Evolutionary conservation across 2,113 vertebrate species (phyloP).

Genomic region (Piaya cayana): DNA sequence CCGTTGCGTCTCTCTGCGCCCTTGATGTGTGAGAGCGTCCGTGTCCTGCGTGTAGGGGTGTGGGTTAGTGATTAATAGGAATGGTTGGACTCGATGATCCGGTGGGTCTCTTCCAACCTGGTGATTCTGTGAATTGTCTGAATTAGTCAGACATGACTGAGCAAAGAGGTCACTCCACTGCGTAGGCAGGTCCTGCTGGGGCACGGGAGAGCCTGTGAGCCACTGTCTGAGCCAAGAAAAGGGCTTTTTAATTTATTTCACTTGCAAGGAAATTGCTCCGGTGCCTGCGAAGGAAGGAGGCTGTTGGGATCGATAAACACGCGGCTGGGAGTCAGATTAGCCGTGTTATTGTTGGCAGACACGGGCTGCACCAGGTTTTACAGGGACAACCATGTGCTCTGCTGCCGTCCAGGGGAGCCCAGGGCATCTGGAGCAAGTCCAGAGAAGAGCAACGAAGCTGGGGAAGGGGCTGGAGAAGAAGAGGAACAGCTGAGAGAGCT

Average conservation of each 20-base stretch:
- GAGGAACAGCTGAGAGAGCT: too few relatives aligned
- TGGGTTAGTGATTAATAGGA: too few relatives aligned
- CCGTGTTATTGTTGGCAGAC: not conserved
- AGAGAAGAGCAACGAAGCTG: too few relatives aligned
- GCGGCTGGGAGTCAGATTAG: not conserved
- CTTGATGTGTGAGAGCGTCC: not conserved
- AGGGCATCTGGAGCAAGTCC: too few relatives aligned
- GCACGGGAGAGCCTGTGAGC: not conserved
- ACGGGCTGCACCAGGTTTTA: not conserved
- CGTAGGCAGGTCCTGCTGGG: not conserved
- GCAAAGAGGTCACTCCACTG: accelerated
- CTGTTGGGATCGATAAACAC: not conserved
- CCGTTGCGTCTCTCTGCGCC: not conserved
- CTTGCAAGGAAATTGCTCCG: not conserved
- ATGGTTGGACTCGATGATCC: too few relatives aligned
- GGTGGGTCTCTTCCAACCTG: too few relatives aligned
- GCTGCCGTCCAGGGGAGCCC: not conserved
- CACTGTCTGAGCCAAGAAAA: not conserved
- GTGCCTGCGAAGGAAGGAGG: not conserved
- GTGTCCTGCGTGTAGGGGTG: too few relatives aligned
- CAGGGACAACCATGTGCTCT: not conserved
- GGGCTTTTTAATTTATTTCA: not conserved
- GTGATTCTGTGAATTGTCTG: too few relatives aligned
- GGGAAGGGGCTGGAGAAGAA: too few relatives aligned
- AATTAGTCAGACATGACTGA: too few relatives aligned